These are phyloP conservation scores for Lepisosteus oculatus DNA, from an alignment of 2,113 vertebrate genomes.

Conservation along the genomic window DNA sequence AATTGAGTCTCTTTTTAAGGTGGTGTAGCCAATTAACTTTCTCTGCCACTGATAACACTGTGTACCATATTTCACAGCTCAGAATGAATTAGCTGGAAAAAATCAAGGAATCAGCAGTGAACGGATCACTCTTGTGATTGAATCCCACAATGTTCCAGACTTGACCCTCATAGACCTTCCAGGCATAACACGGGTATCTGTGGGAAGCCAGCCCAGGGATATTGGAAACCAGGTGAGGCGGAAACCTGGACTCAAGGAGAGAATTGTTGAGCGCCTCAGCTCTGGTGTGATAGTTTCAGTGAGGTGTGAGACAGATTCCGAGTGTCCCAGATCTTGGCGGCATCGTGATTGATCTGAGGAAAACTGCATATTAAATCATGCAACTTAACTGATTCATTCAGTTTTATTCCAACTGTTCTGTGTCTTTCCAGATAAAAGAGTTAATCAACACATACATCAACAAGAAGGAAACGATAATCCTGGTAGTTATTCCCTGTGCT, in stretches of 20 bases:
- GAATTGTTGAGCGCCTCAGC: too few relatives aligned
- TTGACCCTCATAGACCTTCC: constrained; percentile 27
- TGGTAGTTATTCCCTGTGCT: constrained; percentile 68
- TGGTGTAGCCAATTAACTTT: too few relatives aligned
- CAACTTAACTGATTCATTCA: too few relatives aligned
- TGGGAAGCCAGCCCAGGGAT: constrained; percentile 15
- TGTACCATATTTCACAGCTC: constrained; percentile 10
- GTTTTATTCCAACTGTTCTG: background rate
- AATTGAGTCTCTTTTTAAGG: too few relatives aligned
- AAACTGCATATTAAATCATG: too few relatives aligned
- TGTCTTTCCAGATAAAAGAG: constrained; percentile 49
- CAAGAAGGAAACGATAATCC: constrained; percentile 60
- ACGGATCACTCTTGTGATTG: constrained; percentile 18
- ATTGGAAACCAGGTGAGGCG: constrained; percentile 15
- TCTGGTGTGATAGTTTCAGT: too few relatives aligned
- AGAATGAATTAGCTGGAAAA: constrained; percentile 5
- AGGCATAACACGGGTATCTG: constrained; percentile 22
- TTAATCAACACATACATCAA: constrained; percentile 55
- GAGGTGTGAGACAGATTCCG: too few relatives aligned
- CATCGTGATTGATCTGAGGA: too few relatives aligned
- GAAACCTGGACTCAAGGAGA: too few relatives aligned
- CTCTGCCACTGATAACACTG: too few relatives aligned
- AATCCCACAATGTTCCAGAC: constrained; percentile 15
- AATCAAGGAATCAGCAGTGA: constrained; percentile 7
- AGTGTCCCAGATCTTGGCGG: too few relatives aligned